A percentile compares a stretch with the other conserved stretches of the same genome.
phyloP scores from a whole-genome alignment of 1,140 invertebrate species.

The Babylonia areolata region DNA sequence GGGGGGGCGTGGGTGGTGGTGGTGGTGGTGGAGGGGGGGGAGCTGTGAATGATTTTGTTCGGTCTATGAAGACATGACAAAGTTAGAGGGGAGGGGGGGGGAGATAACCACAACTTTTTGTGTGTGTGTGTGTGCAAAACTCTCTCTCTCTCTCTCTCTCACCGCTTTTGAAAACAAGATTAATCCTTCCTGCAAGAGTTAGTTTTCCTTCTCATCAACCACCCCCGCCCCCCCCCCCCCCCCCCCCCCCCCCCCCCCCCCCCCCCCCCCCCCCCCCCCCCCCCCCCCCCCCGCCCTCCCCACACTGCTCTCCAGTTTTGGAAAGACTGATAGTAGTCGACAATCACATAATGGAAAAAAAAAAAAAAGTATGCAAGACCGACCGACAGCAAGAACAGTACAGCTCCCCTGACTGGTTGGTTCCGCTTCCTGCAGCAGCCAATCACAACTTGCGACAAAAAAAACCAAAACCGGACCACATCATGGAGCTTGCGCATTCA shows the following conservation, averaged over 20 bases:
- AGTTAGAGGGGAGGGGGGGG: not conserved
- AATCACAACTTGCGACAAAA: too few relatives aligned
- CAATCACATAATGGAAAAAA: not conserved
- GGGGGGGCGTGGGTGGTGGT: not conserved
- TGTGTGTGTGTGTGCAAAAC: not conserved
- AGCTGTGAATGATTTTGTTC: not conserved
- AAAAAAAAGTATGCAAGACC: not conserved
- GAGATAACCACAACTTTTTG: not conserved
- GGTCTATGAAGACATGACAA: too few relatives aligned
- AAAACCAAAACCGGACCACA: too few relatives aligned
- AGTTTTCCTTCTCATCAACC: not conserved
- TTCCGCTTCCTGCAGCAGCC: not conserved
- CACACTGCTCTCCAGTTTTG: not conserved
- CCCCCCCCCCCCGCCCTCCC: not conserved
- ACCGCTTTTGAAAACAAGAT: not conserved
- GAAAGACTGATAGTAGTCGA: not conserved
- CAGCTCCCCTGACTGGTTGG: not conserved
- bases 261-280: not conserved
- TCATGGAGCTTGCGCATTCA: too few relatives aligned
- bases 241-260: not conserved
- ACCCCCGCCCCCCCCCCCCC: not conserved
- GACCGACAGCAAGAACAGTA: not conserved
- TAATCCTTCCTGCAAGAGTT: too few relatives aligned
- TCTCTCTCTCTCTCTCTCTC: conserved; percentile 25
- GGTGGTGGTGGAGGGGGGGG: not conserved